Evolutionary conservation across 2,888 invertebrate genomes (phyloP).

Genomic region (Phlogophora meticulosa): DNA sequence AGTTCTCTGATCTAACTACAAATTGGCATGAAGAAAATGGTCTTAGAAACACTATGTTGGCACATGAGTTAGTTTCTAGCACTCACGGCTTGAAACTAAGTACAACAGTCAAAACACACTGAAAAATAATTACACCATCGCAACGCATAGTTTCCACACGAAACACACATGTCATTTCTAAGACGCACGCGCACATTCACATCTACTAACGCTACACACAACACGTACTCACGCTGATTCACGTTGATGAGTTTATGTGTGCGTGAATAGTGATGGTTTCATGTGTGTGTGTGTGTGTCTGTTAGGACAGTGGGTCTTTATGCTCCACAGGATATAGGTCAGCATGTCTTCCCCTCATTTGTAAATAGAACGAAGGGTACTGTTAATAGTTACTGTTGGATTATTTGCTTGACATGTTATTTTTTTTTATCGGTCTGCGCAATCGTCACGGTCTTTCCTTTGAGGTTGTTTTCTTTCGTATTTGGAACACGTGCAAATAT

Average conservation of each 20-base stretch:
- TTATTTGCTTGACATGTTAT: slow-evolving; percentile 38
- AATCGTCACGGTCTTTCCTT: slow-evolving; percentile 47
- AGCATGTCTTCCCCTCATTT: slow-evolving; percentile 82
- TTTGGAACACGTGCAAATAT: slow-evolving; percentile 47
- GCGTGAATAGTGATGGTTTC: slow-evolving; percentile 23
- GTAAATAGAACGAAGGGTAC: slow-evolving; percentile 77
- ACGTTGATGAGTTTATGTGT: slow-evolving; percentile 10
- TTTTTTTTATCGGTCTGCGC: slow-evolving; percentile 48
- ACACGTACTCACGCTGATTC: not conserved
- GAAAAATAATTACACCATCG: slow-evolving; percentile 58
- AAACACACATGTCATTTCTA: slow-evolving; percentile 50
- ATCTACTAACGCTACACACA: slow-evolving; percentile 38
- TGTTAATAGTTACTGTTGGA: slow-evolving; percentile 56
- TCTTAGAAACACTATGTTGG: not conserved
- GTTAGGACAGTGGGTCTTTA: slow-evolving; percentile 82
- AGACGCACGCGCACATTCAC: slow-evolving; percentile 36
- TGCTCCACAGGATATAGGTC: slow-evolving; percentile 83
- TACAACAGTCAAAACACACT: slow-evolving; percentile 31
- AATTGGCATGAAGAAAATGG: not conserved
- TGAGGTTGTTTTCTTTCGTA: slow-evolving; percentile 48
- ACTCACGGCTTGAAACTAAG: not conserved
- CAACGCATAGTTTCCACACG: slow-evolving; percentile 30
- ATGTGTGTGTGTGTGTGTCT: slow-evolving; percentile 60
- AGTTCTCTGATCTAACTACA: too few relatives aligned
- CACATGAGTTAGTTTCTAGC: not conserved